Percentiles rank a stretch among this genome's conserved stretches.
Evolutionary conservation across 2,888 invertebrate genomes (phyloP).

Genomic region (Chromoteleia sp.): DNA sequence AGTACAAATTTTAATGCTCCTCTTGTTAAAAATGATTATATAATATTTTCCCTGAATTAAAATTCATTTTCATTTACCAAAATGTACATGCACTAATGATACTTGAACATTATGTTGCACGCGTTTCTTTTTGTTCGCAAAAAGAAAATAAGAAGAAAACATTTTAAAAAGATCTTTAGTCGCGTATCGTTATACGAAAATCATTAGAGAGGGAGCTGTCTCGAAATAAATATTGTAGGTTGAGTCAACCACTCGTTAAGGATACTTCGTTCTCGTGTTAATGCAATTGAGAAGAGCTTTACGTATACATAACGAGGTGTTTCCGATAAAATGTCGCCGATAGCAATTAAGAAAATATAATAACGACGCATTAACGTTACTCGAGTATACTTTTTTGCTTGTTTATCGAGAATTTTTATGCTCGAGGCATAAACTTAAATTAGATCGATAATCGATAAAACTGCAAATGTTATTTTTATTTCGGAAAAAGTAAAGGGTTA

Average conservation of each 20-base stretch:
- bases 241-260: slow-evolving; percentile 26
- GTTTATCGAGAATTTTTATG: no score
- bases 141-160: background rate
- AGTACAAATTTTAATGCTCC: no score
- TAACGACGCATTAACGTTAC: slow-evolving; percentile 14
- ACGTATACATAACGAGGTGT: slow-evolving; percentile 21
- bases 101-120: background rate
- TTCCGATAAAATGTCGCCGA: slow-evolving; percentile 25
- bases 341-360: slow-evolving; percentile 25
- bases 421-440: no score
- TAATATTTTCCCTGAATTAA: no score
- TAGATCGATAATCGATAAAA: no score
- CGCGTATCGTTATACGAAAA: slow-evolving; percentile 28
- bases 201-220: slow-evolving; percentile 17
- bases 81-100: background rate
- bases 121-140: slow-evolving; percentile 10
- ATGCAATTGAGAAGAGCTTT: slow-evolving; percentile 27
- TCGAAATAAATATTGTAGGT: slow-evolving; percentile 25
- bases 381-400: no score
- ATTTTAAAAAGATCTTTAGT: slow-evolving; percentile 2
- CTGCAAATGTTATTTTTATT: no score
- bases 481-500: no score
- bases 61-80: background rate
- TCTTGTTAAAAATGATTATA: no score
- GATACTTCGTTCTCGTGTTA: slow-evolving; percentile 25